Evolutionary conservation across 2,888 invertebrate genomes (phyloP).

Genomic region (Mamestra brassicae): DNA sequence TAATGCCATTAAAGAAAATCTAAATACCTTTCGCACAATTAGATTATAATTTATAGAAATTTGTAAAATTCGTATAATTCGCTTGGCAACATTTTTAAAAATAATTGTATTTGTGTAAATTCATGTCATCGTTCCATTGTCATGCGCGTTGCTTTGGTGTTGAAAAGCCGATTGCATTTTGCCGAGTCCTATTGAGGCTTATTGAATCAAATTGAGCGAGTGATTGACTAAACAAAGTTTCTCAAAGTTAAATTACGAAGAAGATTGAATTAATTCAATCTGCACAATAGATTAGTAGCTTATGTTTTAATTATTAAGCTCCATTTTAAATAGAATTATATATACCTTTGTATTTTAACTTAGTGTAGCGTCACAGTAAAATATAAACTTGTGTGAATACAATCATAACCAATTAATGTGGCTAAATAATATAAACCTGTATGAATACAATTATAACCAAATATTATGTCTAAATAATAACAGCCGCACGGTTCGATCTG

Average conservation of each 20-base stretch:
- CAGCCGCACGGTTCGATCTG: too few species aligned
- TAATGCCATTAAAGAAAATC: not conserved
- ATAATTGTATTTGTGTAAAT: not conserved
- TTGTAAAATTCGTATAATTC: not conserved
- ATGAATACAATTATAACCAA: not conserved
- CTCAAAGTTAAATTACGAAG: slow-evolving; percentile 39
- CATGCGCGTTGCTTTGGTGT: not conserved
- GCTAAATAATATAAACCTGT: not conserved
- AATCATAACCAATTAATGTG: not conserved
- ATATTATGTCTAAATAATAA: too few species aligned
- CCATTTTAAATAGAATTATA: slow-evolving; percentile 10
- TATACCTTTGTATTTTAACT: not conserved
- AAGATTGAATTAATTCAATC: slow-evolving; percentile 16
- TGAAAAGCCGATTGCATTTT: not conserved
- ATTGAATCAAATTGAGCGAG: slow-evolving; percentile 39
- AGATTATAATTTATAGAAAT: not conserved
- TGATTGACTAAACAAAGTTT: slow-evolving; percentile 29
- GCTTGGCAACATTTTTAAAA: not conserved
- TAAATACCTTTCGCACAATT: not conserved
- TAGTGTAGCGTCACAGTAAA: not conserved
- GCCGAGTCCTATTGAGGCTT: not conserved
- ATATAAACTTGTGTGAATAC: not conserved
- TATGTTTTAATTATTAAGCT: slow-evolving; percentile 16
- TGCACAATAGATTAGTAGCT: slow-evolving; percentile 26
- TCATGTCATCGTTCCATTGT: not conserved